Percentiles rank a stretch among this genome's conserved stretches.
phyloP scores from a whole-genome alignment of 2,113 vertebrate genomes.

The Dromaius novaehollandiae region DNA sequence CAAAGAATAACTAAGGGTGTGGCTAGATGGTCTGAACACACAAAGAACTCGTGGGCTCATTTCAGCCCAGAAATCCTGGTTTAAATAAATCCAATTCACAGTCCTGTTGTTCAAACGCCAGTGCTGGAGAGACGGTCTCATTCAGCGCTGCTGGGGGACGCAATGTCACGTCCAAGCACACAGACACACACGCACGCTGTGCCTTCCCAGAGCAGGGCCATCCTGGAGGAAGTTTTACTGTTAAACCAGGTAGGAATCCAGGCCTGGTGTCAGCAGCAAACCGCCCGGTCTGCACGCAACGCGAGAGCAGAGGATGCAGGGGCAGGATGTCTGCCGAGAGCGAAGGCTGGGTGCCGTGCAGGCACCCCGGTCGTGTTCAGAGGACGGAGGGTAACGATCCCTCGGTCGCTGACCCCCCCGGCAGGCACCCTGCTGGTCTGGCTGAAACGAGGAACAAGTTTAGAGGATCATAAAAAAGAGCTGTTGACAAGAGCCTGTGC shows the following conservation, averaged over 20 bases:
- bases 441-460: not conserved
- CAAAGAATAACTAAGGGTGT: not conserved
- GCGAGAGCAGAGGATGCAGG: not conserved
- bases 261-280: not conserved
- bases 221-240: not conserved
- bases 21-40: not conserved
- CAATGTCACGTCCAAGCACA: not conserved
- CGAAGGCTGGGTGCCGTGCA: not conserved
- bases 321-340: not conserved
- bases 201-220: not conserved
- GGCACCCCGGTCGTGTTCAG: not conserved
- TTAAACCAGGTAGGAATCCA: not conserved
- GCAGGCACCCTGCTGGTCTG: not conserved
- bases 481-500: not conserved
- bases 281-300: rapidly evolving
- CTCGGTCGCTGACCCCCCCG: not conserved
- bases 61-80: not conserved
- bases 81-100: not conserved
- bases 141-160: not conserved
- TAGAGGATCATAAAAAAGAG: not conserved
- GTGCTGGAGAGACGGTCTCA: not conserved
- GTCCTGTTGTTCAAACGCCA: not conserved
- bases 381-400: rapidly evolving
- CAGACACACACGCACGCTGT: not conserved
- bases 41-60: not conserved